Conservation (phyloP, 2,797 vertebrate genomes). For the Pseudocheirus occidentalis region DNA sequence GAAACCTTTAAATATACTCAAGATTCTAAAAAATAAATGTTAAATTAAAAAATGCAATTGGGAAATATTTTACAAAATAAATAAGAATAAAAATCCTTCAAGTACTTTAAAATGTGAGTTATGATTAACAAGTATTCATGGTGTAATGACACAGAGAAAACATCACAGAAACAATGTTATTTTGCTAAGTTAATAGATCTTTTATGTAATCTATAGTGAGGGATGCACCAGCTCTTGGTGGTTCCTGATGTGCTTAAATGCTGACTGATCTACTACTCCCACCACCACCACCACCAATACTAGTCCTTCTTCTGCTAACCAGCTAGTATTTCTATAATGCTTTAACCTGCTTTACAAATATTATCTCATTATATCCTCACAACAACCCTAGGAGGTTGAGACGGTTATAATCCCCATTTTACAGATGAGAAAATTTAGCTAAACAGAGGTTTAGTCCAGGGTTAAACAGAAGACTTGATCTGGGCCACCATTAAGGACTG, state of each 20-base stretch:
- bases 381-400: background rate
- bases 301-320: background rate
- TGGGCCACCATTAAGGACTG: background rate
- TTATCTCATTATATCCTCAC: background rate
- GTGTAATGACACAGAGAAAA: slow-evolving; percentile 28
- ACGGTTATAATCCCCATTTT: background rate
- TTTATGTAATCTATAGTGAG: background rate
- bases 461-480: background rate
- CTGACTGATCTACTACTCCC: background rate
- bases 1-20: background rate
- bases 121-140: background rate
- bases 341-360: background rate
- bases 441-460: background rate
- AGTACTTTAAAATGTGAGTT: background rate
- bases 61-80: background rate
- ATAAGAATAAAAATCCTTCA: background rate
- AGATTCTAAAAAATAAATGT: background rate
- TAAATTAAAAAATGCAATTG: background rate
- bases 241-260: background rate
- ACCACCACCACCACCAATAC: background rate
- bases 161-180: background rate
- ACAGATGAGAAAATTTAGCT: background rate
- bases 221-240: background rate
- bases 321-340: background rate
- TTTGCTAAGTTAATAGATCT: background rate